Base-by-base conservation (phyloP, 2,113 vertebrate species). In the Myotis brandtii region DNA sequence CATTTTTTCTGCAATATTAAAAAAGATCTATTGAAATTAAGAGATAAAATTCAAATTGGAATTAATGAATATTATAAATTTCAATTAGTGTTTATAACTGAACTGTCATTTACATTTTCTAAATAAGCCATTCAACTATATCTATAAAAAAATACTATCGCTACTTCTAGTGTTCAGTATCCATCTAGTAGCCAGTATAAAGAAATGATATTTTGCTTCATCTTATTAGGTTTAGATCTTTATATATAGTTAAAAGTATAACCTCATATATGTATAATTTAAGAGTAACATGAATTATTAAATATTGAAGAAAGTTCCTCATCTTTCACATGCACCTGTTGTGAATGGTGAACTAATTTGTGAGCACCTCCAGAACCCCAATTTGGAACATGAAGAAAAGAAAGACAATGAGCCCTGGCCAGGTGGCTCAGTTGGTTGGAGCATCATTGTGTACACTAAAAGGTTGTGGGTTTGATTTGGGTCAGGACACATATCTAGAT, bases 41-140 rank as follows among this genome's bases (percentile, higher is more conserved):
- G 21, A 40, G 11, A 32, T 54, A 73, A 89, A 96, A 84, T 80
- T 96, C 46, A 66, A 73, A 40, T 80, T 54, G 34, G 62, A 66
- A 92, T 81, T 16, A 79, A 48, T 81, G n/a, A 81, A 17, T 62
- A 69, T 34, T 21, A 80, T 76, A 70, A 21, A 40, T 82, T 81
- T 62, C 59, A 86, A 73, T 91, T 27, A 46, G 40, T 54, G 34
- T 62, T 87, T 76, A 16, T 86, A 93, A 86, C 64, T 43, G 62
- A 76, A n/a, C 17, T 83, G 34, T 14, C 17, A 6, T 62, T 75
- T 81, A 14, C 64, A 82, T 76, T 91, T 91, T 76, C 13, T 86
- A 48, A 81, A 52, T 43, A 80, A 92, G 23, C 69, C 14, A 69
- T 50, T 90, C 75, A 54, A 83, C 34, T 62, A 62, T 87, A 70